Conservation (phyloP, 64 coral and sea anemone genomes). For the Stylophora pistillata region DNA sequence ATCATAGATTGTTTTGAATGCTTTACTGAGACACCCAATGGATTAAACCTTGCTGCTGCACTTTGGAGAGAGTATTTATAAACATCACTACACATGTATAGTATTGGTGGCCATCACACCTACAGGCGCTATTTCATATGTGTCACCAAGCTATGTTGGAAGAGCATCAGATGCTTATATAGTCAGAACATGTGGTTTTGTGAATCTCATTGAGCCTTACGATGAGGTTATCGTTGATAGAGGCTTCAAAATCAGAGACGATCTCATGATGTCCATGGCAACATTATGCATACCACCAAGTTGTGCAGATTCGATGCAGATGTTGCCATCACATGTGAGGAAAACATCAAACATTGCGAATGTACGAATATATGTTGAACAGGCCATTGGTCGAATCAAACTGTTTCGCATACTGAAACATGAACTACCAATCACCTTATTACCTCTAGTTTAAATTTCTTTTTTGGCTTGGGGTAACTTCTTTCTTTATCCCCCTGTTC, state of each 20-base stretch:
- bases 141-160: neutral
- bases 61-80: slow-evolving; percentile 10
- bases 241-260: slow-evolving; percentile 13
- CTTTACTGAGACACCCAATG: neutral
- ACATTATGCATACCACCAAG: slow-evolving; percentile 22
- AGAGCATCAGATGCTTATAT: neutral
- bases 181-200: neutral
- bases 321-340: slow-evolving; percentile 8
- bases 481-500: slow-evolving; percentile 25
- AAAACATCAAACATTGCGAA: slow-evolving; percentile 30
- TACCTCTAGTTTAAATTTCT: slow-evolving; percentile 13
- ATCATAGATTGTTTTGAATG: slow-evolving; percentile 15
- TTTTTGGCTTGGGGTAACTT: neutral
- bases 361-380: slow-evolving; percentile 13
- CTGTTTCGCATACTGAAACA: slow-evolving; percentile 31
- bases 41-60: neutral
- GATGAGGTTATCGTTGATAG: slow-evolving; percentile 3
- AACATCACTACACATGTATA: slow-evolving; percentile 9
- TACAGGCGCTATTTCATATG: neutral
- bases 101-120: neutral
- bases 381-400: slow-evolving; percentile 17
- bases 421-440: slow-evolving; percentile 36
- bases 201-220: slow-evolving; percentile 14
- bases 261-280: slow-evolving; percentile 16
- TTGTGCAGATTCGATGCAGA: neutral